Base-by-base conservation (phyloP, 2,888 invertebrate species). In the Epinotia ramella region DNA sequence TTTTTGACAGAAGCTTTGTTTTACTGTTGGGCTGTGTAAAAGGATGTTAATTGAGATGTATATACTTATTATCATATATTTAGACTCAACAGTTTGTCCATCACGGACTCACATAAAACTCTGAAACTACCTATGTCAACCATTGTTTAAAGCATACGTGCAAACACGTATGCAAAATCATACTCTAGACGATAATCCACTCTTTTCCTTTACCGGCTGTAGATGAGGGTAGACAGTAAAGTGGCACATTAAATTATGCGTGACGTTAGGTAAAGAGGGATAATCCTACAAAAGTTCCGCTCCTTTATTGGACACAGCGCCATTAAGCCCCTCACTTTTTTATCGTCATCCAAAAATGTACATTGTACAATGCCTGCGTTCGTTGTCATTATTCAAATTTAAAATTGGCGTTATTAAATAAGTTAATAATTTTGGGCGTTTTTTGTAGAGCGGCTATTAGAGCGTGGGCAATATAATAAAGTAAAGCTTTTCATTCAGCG, bases 161-260 rank as follows among this genome's bases (percentile, higher is more conserved):
- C 59, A 57, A 13, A 56, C n/a, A 46, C 57, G 73, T 28, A 60
- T 56, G 67, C 49, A 67, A 63, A 76, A 72, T 76, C 76, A 71
- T 66, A 71, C 75, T 57, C 67, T 76, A 71, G 33, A 57, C 62
- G 56, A 56, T 76, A 72, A 72, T 72, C 66, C 28, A 79, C 78
- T 82, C 81, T 81, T 81, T 81, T 84, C 83, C 82, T 82, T 84
- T 81, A 81, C 82, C 83, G 81, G 81, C 81, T 81, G 78, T 83
- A 81, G 89, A 92, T 87, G 84, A 90, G 92, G 91, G 92, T 91
- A 86, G 89, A 91, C 91, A 91, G 86, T 81, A 82, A 89, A 88
- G 84, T 89, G 91, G 87, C 91, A 89, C 84, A 88, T 91, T 91
- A 91, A 91, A 91, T 91, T 91, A 91, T 91, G 88, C 89, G 87